Base-by-base conservation (phyloP, 1,140 invertebrate species). In the Bactericera cockerelli region DNA sequence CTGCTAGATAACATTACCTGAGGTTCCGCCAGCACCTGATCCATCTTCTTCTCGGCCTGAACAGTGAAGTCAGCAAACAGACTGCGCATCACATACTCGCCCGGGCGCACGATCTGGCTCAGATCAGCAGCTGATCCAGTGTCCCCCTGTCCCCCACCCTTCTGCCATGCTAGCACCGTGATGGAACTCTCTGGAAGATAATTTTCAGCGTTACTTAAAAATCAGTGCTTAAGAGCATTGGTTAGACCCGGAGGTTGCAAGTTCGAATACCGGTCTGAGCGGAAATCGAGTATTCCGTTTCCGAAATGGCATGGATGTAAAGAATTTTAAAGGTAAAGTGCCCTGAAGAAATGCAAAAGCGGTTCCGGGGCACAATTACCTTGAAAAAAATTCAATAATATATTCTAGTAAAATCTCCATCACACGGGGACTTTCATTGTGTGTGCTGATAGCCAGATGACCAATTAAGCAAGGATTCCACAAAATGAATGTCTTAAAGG, bases 11-110 rank as follows among this genome's bases (percentile, higher is more conserved):
- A n/a, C n/a, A n/a, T 31, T 13, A 89, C 89, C 68, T 85, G 75
- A 63, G 86, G 81, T 73, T 98, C 94, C 59, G 84, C 77, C 80
- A 98, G 89, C 6, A 97, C 90, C 64, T 82, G 78, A 70, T 97
- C 93, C 74, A 98, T 95, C 73, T 97, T 98, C 68, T 86, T 87
- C 65, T 96, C 93, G 2, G 90, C 89, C 66, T 93, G 85, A 0
- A 85, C 73, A 2, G 92, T 94, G 67, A 96, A 98, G 70, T 98
- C 92, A 1, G 89, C 82, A 70, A 98, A 98, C 0, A 98, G 76
- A 31, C 86, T 89, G 53, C 90, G 77, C 83, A 98, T 92, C 1
- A 97, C 90, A 76, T 88, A 96, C 71, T 97, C 93, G 19, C 93
- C 93, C 0, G 92, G 89, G 59, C 83, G 74, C 14, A 86, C 69